Conservation (phyloP, 2,888 invertebrate genomes). For the Trissoscelio sp. region DNA sequence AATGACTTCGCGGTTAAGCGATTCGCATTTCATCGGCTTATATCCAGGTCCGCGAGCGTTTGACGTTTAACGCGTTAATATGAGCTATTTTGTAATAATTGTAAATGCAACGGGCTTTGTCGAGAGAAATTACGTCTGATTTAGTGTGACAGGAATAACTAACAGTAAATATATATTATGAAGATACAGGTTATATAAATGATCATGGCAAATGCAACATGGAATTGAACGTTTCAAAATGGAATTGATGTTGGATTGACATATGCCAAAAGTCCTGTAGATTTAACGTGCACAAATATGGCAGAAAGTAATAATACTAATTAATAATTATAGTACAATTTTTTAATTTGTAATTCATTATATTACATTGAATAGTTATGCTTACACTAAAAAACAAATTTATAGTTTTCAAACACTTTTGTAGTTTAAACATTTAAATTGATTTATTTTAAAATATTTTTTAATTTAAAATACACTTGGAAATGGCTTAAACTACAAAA, state of each 20-base stretch:
- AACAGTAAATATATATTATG: slow-evolving; percentile 19
- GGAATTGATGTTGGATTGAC: slow-evolving; percentile 25
- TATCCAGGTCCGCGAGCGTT: slow-evolving; percentile 16
- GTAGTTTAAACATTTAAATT: too few relatives aligned
- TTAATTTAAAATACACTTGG: too few relatives aligned
- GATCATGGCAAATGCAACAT: not conserved
- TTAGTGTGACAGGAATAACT: slow-evolving; percentile 27
- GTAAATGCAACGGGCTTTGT: slow-evolving; percentile 17
- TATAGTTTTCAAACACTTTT: too few relatives aligned
- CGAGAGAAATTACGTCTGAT: slow-evolving; percentile 30
- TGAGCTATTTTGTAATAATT: slow-evolving; percentile 39
- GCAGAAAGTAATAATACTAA: not conserved
- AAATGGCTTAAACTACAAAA: too few relatives aligned
- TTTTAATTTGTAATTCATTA: not conserved
- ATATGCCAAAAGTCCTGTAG: not conserved
- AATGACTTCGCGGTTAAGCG: slow-evolving; percentile 32
- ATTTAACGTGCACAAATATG: not conserved
- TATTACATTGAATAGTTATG: not conserved
- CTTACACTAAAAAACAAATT: too few relatives aligned
- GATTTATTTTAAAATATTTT: too few relatives aligned
- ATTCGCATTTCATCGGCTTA: slow-evolving; percentile 11
- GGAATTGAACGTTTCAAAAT: not conserved
- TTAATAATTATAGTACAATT: not conserved
- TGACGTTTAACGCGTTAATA: slow-evolving; percentile 44
- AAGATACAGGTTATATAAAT: slow-evolving; percentile 19